Evolutionary conservation across 2,113 vertebrate genomes (phyloP).

Genomic region (Azemiops feae): DNA sequence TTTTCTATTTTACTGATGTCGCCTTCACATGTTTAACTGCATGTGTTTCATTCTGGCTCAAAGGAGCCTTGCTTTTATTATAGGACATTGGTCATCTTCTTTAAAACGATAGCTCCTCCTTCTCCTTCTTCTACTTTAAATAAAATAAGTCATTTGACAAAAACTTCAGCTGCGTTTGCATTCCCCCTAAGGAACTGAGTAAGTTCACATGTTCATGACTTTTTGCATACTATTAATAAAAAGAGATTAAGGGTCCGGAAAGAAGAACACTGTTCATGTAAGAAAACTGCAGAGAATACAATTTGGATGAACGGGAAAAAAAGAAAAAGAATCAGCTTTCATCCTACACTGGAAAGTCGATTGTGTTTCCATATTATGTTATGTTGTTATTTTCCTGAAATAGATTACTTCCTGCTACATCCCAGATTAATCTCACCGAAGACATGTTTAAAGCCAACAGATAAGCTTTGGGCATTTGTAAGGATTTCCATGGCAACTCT

Average conservation of each 20-base stretch:
- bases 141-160: neutral
- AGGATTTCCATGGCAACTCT: slow-evolving; percentile 5
- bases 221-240: slow-evolving; percentile 1
- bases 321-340: slow-evolving; percentile 5
- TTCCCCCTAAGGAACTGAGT: neutral
- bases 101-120: neutral
- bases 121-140: neutral
- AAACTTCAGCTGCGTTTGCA: slow-evolving; percentile 1
- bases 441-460: slow-evolving; percentile 5
- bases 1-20: neutral
- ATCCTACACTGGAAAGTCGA: neutral
- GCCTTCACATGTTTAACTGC: neutral
- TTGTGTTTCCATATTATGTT: neutral
- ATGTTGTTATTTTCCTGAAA: slow-evolving; percentile 15
- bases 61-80: neutral
- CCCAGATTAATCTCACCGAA: slow-evolving; percentile 14
- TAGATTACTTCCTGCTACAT: slow-evolving; percentile 4
- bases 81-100: neutral
- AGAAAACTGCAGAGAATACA: neutral
- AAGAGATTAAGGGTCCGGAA: neutral
- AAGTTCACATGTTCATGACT: neutral
- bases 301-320: neutral
- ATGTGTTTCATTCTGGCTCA: neutral
- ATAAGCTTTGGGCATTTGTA: slow-evolving; percentile 6
- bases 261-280: neutral